Evolutionary conservation across 2,797 vertebrate species (phyloP).

Genomic region (Pangasius larnaudii): DNA sequence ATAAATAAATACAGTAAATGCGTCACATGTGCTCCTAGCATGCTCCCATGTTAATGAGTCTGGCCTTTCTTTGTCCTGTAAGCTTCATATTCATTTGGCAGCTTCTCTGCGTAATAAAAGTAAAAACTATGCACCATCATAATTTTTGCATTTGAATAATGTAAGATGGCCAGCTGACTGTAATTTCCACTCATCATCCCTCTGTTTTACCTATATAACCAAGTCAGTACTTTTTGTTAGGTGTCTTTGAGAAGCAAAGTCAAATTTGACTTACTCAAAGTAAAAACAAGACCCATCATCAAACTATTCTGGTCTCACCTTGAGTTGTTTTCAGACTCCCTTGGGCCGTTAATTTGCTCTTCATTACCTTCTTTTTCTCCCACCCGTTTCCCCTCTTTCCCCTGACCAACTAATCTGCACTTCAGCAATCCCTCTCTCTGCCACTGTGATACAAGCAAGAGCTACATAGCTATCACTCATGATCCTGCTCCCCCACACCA

Average conservation of each 20-base stretch:
- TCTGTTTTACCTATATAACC: not conserved
- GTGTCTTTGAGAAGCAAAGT: conserved; percentile 28
- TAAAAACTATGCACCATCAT: not conserved
- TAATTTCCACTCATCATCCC: not conserved
- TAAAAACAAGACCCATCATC: conserved; percentile 46
- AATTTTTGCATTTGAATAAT: not conserved
- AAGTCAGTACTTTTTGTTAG: not conserved
- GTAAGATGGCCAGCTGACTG: not conserved
- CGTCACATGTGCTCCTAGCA: too few species aligned
- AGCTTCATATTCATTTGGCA: not conserved
- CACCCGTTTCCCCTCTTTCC: conserved; percentile 1
- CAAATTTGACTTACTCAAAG: conserved; percentile 48
- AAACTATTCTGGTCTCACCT: conserved; percentile 61
- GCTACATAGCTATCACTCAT: conserved; percentile 58
- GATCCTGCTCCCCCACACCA: conserved; percentile 50
- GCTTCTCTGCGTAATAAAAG: not conserved
- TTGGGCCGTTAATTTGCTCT: conserved; percentile 44
- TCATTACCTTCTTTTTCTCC: conserved; percentile 29
- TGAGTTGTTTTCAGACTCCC: conserved; percentile 53
- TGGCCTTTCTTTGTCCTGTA: not conserved
- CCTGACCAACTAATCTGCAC: conserved; percentile 52
- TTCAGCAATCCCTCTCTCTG: conserved; percentile 35
- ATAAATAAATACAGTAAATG: not conserved
- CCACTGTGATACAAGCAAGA: conserved; percentile 44
- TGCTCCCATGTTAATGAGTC: not conserved